phyloP scores from a whole-genome alignment of 1,140 invertebrate species.

The Heliconius hewitsoni region DNA sequence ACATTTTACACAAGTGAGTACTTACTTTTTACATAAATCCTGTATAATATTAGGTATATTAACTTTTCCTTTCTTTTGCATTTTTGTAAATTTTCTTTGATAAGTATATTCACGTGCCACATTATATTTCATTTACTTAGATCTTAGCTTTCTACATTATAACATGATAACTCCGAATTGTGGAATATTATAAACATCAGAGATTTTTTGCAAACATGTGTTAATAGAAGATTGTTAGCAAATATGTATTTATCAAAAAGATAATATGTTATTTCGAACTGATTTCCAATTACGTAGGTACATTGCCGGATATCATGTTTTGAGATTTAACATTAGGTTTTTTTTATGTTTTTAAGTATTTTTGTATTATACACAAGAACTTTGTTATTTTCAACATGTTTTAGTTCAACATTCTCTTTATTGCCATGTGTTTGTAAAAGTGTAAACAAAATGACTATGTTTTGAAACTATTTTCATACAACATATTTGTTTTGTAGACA shows the following conservation, averaged over 20 bases:
- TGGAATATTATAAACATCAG: too few relatives aligned
- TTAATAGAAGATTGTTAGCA: not conserved
- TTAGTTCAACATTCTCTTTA: not conserved
- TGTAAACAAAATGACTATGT: not conserved
- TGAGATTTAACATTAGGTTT: not conserved
- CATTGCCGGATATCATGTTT: not conserved
- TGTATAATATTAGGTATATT: not conserved
- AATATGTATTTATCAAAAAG: not conserved
- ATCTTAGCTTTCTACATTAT: not conserved
- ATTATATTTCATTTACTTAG: not conserved
- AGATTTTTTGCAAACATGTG: not conserved
- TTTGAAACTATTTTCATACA: not conserved
- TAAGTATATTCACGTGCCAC: not conserved
- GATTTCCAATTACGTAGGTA: not conserved
- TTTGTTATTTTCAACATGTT: not conserved
- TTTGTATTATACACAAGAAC: not conserved
- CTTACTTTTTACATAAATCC: not conserved
- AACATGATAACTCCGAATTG: not conserved
- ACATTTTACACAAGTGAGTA: conserved; percentile 90
- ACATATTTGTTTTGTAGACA: not conserved
- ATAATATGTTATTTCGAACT: not conserved
- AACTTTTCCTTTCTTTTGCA: not conserved
- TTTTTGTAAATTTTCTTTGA: not conserved
- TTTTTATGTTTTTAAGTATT: too few relatives aligned
- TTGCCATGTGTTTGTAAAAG: not conserved